A percentile compares a stretch with the other conserved stretches of the same genome.
Conservation (phyloP, 1,140 invertebrate genomes). For the Sweltsa coloradensis region DNA sequence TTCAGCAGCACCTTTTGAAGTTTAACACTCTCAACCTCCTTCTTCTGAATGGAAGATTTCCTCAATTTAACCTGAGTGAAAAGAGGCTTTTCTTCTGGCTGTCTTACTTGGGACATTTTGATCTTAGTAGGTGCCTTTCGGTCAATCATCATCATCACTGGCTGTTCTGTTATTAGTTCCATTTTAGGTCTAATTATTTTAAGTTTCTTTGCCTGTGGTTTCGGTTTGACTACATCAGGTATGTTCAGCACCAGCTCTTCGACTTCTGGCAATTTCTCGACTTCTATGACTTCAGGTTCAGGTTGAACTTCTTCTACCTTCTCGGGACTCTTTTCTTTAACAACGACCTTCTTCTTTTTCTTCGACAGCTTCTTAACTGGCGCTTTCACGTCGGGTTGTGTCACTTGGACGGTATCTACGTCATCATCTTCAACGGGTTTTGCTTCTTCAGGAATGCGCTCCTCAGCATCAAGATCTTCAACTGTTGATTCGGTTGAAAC, state of each 20-base stretch:
- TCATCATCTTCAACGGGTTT: neutral
- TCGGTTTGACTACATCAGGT: neutral
- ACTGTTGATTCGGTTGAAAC: neutral
- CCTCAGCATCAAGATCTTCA: neutral
- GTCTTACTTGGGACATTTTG: conserved; percentile 3
- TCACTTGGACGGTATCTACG: neutral
- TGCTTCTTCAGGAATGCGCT: neutral
- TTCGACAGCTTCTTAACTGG: neutral
- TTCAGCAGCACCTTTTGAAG: conserved; percentile 11
- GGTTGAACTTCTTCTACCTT: conserved; percentile 1
- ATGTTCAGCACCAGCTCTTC: conserved; percentile 7
- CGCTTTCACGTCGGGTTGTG: conserved; percentile 2
- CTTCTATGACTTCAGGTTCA: conserved; percentile 6
- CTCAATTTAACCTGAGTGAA: conserved; percentile 12
- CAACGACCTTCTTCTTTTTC: conserved; percentile 3
- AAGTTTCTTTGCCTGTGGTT: conserved; percentile 4
- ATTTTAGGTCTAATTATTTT: no score
- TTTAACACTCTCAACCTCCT: conserved; percentile 4
- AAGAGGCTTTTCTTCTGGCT: conserved; percentile 8
- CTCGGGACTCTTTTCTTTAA: conserved; percentile 10
- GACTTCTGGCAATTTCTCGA: neutral
- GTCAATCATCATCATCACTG: conserved; percentile 15
- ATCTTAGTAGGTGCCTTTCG: conserved; percentile 12
- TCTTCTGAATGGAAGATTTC: conserved; percentile 9
- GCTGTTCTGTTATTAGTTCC: no score